Evolutionary conservation across 2,888 invertebrate genomes (phyloP).

Genomic region (Cryptocephalus primarius): DNA sequence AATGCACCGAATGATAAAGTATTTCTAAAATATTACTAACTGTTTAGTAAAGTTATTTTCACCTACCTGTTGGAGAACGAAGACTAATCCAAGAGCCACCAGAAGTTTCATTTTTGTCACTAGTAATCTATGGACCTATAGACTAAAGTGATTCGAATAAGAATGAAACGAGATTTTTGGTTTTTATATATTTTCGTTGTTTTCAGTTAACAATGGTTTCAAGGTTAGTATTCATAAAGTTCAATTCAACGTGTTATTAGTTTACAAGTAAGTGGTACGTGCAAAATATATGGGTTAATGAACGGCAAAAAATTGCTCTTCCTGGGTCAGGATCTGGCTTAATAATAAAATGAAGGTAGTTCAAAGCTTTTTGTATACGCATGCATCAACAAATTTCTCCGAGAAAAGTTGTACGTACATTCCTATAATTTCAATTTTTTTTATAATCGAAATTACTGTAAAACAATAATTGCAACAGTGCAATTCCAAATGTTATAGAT

Average conservation of each 20-base stretch:
- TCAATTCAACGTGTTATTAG: not conserved
- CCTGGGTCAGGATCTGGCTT: no score
- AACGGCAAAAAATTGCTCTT: not conserved
- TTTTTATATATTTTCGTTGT: not conserved
- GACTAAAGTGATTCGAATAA: constrained; percentile 11
- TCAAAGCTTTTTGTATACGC: no score
- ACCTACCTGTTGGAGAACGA: constrained; percentile 14
- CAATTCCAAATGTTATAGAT: no score
- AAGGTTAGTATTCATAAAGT: not conserved
- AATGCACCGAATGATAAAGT: not conserved
- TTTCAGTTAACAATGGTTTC: not conserved
- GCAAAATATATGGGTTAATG: not conserved
- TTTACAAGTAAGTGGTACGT: not conserved
- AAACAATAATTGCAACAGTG: no score
- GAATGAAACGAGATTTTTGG: not conserved
- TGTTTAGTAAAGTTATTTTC: not conserved
- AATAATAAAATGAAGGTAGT: no score
- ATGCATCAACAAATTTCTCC: no score
- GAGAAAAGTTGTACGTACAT: no score
- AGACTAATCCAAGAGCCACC: constrained; percentile 9
- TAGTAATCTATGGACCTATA: constrained; percentile 13
- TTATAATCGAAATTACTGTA: no score
- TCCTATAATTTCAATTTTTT: no score
- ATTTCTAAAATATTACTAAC: not conserved
- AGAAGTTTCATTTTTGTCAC: constrained; percentile 11